Conservation (phyloP, 2,888 invertebrate genomes). For the Erynnis tages region DNA sequence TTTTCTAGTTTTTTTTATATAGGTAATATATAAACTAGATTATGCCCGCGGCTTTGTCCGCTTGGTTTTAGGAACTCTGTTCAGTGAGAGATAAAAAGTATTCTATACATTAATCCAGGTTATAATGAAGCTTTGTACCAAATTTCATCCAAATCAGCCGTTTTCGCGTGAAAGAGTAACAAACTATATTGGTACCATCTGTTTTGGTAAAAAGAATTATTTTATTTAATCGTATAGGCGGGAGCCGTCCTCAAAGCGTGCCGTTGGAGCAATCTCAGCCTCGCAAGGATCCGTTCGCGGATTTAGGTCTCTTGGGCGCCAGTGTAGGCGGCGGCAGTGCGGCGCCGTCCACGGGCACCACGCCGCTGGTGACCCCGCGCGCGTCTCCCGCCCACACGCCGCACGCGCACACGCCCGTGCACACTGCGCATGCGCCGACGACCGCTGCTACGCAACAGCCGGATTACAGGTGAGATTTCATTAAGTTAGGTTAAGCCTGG, state of each 20-base stretch:
- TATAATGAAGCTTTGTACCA: no score
- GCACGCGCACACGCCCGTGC: conserved; percentile 58
- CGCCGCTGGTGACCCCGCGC: conserved; percentile 51
- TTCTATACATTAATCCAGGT: no score
- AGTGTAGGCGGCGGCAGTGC: conserved; percentile 13
- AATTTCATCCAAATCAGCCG: no score
- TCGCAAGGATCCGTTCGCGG: conserved; percentile 87
- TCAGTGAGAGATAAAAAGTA: no score
- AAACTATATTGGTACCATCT: background rate
- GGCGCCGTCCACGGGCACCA: conserved; percentile 35
- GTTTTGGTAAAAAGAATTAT: no score
- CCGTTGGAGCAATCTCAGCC: conserved; percentile 71
- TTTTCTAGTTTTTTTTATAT: no score
- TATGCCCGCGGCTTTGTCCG: no score
- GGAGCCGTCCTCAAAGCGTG: conserved; percentile 61
- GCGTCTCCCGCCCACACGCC: conserved; percentile 53
- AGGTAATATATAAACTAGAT: no score
- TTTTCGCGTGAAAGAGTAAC: no score
- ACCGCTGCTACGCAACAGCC: conserved; percentile 71
- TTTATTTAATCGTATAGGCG: background rate
- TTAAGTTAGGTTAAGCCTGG: background rate
- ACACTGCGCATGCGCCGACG: conserved; percentile 51
- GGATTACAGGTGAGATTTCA: conserved; percentile 61
- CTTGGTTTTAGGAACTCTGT: no score
- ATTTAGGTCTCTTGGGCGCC: conserved; percentile 77